Conservation (phyloP, 2,888 invertebrate genomes). For the Masnerella sp. region DNA sequence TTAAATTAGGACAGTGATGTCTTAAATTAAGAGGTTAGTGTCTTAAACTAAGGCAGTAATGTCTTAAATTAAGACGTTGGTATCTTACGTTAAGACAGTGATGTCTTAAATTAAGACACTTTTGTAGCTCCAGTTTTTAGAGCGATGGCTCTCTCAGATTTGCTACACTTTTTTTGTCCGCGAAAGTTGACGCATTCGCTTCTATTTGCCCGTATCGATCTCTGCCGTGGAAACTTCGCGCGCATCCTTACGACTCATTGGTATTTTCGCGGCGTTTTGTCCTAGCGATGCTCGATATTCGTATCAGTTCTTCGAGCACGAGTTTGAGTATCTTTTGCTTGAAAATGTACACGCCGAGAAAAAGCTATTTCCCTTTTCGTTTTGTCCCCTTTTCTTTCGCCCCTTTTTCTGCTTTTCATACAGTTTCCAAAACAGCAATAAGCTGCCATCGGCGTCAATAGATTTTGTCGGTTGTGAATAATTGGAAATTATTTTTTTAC, state of each 20-base stretch:
- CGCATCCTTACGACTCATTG: slow-evolving; percentile 60
- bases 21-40: too few relatives aligned
- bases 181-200: slow-evolving; percentile 64
- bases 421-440: slow-evolving; percentile 40
- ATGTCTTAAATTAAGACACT: too few relatives aligned
- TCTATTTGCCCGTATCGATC: slow-evolving; percentile 63
- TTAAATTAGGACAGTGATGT: too few relatives aligned
- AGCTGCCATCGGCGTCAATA: slow-evolving; percentile 31
- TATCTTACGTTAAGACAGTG: too few relatives aligned
- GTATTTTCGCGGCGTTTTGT: slow-evolving; percentile 57
- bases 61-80: too few relatives aligned
- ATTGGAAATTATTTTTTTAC: slow-evolving; percentile 25
- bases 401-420: slow-evolving; percentile 19
- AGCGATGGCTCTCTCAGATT: slow-evolving; percentile 17
- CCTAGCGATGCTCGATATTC: slow-evolving; percentile 54
- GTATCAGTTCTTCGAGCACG: slow-evolving; percentile 54
- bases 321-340: slow-evolving; percentile 58
- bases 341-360: slow-evolving; percentile 18
- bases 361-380: slow-evolving; percentile 9
- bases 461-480: slow-evolving; percentile 43
- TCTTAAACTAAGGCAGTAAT: too few relatives aligned
- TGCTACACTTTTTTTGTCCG: slow-evolving; percentile 12
- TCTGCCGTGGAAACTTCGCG: slow-evolving; percentile 55
- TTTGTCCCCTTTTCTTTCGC: slow-evolving; percentile 1
- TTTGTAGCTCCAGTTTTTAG: too few relatives aligned